phyloP scores from a whole-genome alignment of 1,140 invertebrate genomes.

The Melanaphis sacchari region DNA sequence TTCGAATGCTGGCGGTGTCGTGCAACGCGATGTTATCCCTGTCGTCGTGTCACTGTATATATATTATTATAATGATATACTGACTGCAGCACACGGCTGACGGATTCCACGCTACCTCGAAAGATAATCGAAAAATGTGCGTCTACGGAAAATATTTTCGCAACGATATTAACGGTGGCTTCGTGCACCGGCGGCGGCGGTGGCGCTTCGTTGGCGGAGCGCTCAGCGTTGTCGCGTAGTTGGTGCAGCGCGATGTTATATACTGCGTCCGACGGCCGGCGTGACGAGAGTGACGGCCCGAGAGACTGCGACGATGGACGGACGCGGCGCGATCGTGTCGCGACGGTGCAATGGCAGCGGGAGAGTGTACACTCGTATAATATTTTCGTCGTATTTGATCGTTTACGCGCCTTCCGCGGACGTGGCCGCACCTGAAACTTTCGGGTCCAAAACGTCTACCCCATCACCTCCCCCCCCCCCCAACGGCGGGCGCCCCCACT shows the following conservation, averaged over 20 bases:
- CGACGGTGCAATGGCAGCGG: neutral
- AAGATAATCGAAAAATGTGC: neutral
- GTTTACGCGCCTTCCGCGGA: neutral
- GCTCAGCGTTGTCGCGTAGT: neutral
- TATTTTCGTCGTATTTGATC: neutral
- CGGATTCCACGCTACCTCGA: neutral
- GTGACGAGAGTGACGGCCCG: conserved; percentile 31
- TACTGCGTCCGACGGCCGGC: conserved; percentile 29
- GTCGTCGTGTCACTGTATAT: neutral
- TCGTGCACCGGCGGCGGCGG: neutral
- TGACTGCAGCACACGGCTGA: neutral
- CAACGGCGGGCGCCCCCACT: too few relatives aligned
- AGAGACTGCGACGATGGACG: neutral
- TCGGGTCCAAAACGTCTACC: neutral
- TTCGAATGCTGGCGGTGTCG: neutral
- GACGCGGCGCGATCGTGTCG: conserved; percentile 2
- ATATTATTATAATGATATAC: neutral
- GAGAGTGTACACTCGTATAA: neutral
- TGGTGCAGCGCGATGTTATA: neutral
- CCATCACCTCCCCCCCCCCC: neutral
- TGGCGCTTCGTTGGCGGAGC: neutral
- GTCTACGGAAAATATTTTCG: neutral
- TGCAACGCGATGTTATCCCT: neutral
- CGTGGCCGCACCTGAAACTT: conserved; percentile 13
- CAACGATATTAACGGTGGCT: neutral